A percentile compares a stretch with the other conserved stretches of the same genome.
Evolutionary conservation across 2,797 vertebrate genomes (phyloP).

Genomic region (Lithobates sylvaticus): DNA sequence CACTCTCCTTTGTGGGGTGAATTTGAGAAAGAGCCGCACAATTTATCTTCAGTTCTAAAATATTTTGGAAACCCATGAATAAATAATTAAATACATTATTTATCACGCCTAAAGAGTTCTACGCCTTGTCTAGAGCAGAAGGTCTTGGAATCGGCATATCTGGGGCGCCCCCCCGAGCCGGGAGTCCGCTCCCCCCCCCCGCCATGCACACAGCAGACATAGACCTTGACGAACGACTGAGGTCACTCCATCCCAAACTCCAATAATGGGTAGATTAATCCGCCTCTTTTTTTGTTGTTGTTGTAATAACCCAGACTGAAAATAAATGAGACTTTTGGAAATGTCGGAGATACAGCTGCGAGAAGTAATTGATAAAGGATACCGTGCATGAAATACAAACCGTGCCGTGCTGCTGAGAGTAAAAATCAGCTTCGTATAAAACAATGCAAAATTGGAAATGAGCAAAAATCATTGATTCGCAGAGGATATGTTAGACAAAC

Average conservation of each 20-base stretch:
- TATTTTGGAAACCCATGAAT: constrained; percentile 18
- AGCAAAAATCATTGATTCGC: not conserved
- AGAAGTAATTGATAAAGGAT: constrained; percentile 47
- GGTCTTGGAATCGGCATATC: not conserved
- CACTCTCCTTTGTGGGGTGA: not conserved
- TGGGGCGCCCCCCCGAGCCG: not conserved
- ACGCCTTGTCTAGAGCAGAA: not conserved
- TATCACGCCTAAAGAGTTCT: constrained; percentile 18
- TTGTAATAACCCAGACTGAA: constrained; percentile 12
- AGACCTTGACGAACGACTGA: constrained; percentile 19
- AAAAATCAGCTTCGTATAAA: constrained; percentile 31
- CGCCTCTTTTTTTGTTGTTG: not conserved
- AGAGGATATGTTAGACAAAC: not conserved
- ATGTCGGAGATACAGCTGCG: not conserved
- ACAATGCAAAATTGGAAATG: not conserved
- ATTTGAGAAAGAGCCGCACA: too few relatives aligned
- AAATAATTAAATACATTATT: constrained; percentile 41
- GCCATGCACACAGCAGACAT: not conserved
- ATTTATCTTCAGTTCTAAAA: constrained; percentile 25
- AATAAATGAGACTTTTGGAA: constrained; percentile 45
- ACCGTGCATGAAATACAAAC: constrained; percentile 14
- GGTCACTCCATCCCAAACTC: constrained; percentile 1
- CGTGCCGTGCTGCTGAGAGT: not conserved
- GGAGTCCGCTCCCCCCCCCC: not conserved
- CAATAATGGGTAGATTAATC: constrained; percentile 11